Evolutionary conservation across 1,140 invertebrate genomes (phyloP).

Genomic region (Habropoda laboriosa): DNA sequence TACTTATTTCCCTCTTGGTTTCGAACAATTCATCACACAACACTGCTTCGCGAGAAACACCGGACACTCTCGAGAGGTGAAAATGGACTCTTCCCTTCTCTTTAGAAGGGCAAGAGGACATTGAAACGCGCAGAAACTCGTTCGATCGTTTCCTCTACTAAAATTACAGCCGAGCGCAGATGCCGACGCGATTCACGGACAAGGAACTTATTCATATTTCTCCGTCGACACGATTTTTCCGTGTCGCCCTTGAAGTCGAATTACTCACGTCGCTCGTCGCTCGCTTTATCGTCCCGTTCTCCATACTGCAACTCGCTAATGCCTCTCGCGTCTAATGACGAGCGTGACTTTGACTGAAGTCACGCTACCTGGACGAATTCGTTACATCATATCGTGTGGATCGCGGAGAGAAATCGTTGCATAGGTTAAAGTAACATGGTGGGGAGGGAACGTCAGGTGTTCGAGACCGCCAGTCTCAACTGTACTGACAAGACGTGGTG

Average conservation of each 20-base stretch:
- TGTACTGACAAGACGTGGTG: constrained; percentile 50
- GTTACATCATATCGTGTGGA: constrained; percentile 73
- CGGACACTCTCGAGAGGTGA: too few relatives aligned
- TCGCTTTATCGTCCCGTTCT: constrained; percentile 14
- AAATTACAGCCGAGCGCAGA: neutral
- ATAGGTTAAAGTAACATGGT: constrained; percentile 30
- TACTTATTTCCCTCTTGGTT: too few relatives aligned
- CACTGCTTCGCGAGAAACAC: too few relatives aligned
- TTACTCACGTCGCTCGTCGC: neutral
- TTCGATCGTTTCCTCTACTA: neutral
- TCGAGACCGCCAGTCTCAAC: constrained; percentile 35
- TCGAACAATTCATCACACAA: too few relatives aligned
- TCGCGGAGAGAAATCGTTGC: constrained; percentile 50
- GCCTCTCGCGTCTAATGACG: constrained; percentile 35
- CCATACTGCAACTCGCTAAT: constrained; percentile 11
- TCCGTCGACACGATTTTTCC: constrained; percentile 9
- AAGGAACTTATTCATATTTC: constrained; percentile 17
- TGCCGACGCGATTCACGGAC: constrained; percentile 8
- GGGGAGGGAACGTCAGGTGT: constrained; percentile 43
- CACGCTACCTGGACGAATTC: constrained; percentile 74
- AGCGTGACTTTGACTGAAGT: constrained; percentile 61
- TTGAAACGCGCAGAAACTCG: neutral
- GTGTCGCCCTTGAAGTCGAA: constrained; percentile 26
- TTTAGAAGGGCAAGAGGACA: too few relatives aligned
- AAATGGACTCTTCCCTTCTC: too few relatives aligned